Evolutionary conservation across 1,140 invertebrate species (phyloP).

Genomic region (Drosophila nebulosa): DNA sequence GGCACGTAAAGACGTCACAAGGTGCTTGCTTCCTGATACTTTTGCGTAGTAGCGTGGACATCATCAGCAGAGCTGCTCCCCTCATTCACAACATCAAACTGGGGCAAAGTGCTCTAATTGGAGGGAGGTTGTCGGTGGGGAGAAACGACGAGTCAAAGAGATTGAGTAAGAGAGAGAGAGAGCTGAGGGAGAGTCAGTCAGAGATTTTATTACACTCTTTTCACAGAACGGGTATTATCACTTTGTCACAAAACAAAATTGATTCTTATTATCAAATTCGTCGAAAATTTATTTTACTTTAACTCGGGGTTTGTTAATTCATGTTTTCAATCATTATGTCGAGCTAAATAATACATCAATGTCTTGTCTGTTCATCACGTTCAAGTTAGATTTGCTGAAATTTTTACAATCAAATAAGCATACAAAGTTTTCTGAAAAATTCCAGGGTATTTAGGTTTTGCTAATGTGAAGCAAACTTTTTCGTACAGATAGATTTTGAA

Average conservation of each 20-base stretch:
- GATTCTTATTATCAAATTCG: too few relatives aligned
- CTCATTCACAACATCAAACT: slow-evolving; percentile 8
- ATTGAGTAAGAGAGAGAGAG: background rate
- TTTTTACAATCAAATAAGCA: too few relatives aligned
- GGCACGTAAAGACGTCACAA: slow-evolving; percentile 42
- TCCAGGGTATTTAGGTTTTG: too few relatives aligned
- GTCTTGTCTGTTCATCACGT: too few relatives aligned
- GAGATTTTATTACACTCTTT: background rate
- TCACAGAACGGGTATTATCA: background rate
- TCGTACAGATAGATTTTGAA: too few relatives aligned
- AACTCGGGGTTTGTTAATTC: too few relatives aligned
- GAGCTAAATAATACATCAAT: too few relatives aligned
- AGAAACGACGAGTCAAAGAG: background rate
- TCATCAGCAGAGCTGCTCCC: background rate
- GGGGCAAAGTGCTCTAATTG: slow-evolving; percentile 6
- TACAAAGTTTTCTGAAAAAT: too few relatives aligned
- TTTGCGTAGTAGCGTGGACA: background rate
- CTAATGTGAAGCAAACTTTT: too few relatives aligned
- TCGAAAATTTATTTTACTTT: too few relatives aligned
- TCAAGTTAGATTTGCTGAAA: too few relatives aligned
- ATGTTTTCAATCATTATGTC: too few relatives aligned
- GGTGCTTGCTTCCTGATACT: slow-evolving; percentile 16
- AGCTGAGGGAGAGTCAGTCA: background rate
- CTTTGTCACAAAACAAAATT: background rate
- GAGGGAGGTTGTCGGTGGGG: background rate